Evolutionary conservation across 2,888 invertebrate genomes (phyloP).

Genomic region (Drosophila mimetica): DNA sequence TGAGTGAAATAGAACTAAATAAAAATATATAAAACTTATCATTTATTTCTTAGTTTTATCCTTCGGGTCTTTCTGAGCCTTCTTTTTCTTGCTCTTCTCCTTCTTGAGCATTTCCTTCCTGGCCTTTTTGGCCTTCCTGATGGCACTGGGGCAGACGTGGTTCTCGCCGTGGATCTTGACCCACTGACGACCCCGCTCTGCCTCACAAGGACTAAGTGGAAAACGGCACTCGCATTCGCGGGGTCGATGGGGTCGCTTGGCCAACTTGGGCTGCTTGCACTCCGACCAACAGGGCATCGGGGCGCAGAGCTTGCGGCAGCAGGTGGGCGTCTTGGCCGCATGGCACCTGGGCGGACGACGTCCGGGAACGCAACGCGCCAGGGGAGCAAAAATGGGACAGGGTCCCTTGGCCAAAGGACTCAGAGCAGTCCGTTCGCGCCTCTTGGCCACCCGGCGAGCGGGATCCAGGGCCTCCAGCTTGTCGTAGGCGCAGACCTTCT

Average conservation of each 20-base stretch:
- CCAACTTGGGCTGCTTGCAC: constrained; percentile 25
- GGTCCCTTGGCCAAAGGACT: background rate
- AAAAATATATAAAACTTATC: background rate
- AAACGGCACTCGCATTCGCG: constrained; percentile 27
- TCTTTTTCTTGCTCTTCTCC: background rate
- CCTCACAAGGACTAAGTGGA: constrained; percentile 16
- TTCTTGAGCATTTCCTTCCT: background rate
- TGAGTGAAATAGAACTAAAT: background rate
- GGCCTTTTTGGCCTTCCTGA: background rate
- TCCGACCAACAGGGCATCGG: constrained; percentile 38
- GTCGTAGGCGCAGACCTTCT: constrained; percentile 44
- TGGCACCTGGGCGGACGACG: constrained; percentile 27
- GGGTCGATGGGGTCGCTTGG: background rate
- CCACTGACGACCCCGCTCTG: constrained; percentile 15
- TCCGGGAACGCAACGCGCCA: constrained; percentile 15
- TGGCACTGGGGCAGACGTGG: constrained; percentile 14
- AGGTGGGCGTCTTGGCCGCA: constrained; percentile 15
- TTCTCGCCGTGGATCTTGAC: background rate
- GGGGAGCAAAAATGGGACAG: constrained; percentile 22
- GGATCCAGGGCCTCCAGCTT: constrained; percentile 44
- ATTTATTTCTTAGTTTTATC: background rate
- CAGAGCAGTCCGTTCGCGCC: constrained; percentile 1
- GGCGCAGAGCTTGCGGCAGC: constrained; percentile 29
- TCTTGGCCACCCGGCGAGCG: background rate
- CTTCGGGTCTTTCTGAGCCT: background rate